A percentile compares a stretch with the other conserved stretches of the same genome.
Evolutionary conservation across 2,888 invertebrate species (phyloP).

Genomic region (Carterocephalus palaemon): DNA sequence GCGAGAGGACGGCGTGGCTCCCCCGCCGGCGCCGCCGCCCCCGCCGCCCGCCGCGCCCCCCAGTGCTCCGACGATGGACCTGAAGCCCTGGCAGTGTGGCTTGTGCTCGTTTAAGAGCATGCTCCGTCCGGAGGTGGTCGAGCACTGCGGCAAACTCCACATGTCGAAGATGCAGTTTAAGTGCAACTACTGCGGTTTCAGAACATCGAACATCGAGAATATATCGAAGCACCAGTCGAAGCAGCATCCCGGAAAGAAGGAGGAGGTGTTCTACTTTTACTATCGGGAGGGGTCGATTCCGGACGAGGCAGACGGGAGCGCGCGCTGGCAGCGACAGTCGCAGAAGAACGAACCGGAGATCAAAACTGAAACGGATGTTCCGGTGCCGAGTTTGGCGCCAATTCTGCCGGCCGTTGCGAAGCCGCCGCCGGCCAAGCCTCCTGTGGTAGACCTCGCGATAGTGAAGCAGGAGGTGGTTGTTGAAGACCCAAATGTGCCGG

Average conservation of each 20-base stretch:
- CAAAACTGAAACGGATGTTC: constrained; percentile 24
- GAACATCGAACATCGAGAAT: constrained; percentile 71
- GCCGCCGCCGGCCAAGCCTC: constrained; percentile 16
- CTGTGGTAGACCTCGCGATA: constrained; percentile 49
- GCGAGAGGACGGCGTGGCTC: constrained; percentile 50
- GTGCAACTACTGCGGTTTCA: constrained; percentile 83
- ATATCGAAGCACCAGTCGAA: constrained; percentile 80
- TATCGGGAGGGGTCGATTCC: constrained; percentile 66
- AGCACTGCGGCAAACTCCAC: constrained; percentile 80
- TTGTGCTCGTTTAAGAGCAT: constrained; percentile 81
- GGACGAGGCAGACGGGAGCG: constrained; percentile 50
- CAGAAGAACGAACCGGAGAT: constrained; percentile 44
- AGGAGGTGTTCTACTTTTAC: constrained; percentile 73
- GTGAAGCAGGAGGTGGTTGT: constrained; percentile 56
- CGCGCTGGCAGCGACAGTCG: constrained; percentile 59
- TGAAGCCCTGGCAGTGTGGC: constrained; percentile 85
- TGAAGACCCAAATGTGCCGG: constrained; percentile 31
- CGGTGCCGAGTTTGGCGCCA: constrained; percentile 15
- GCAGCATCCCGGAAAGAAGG: constrained; percentile 71
- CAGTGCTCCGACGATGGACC: constrained; percentile 64
- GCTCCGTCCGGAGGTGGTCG: constrained; percentile 78
- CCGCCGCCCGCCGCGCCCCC: constrained; percentile 27
- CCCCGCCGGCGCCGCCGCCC: constrained; percentile 30
- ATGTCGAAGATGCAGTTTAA: constrained; percentile 83
- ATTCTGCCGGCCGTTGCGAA: constrained; percentile 25